phyloP scores from a whole-genome alignment of 2,888 invertebrate species.

The Pherbina coryleti region DNA sequence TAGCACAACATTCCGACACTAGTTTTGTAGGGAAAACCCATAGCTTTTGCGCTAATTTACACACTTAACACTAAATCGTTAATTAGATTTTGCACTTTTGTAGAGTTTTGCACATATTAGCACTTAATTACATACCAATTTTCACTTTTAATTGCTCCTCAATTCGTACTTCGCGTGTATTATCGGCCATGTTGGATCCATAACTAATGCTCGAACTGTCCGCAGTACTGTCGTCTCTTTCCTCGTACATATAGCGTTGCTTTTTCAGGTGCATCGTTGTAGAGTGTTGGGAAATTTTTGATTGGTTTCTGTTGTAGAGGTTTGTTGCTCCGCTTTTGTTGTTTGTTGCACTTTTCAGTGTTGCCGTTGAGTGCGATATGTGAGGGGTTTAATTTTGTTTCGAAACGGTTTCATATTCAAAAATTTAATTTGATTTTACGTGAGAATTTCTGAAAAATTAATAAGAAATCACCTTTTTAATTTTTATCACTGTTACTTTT shows the following conservation, averaged over 20 bases:
- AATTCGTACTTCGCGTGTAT: conserved; percentile 89
- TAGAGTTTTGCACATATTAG: conserved; percentile 50
- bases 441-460: too few relatives aligned
- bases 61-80: conserved; percentile 21
- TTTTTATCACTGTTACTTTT: background rate
- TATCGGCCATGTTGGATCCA: conserved; percentile 94
- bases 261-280: conserved; percentile 63
- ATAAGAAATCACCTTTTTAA: too few relatives aligned
- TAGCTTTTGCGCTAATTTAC: conserved; percentile 9
- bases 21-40: conserved; percentile 47
- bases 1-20: conserved; percentile 57
- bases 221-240: conserved; percentile 54
- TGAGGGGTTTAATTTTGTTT: background rate
- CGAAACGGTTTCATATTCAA: background rate
- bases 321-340: background rate
- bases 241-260: conserved; percentile 62
- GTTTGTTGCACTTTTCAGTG: conserved; percentile 42
- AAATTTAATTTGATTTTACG: too few relatives aligned
- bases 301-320: background rate
- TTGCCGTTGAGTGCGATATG: conserved; percentile 49
- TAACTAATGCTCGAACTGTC: conserved; percentile 71
- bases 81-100: conserved; percentile 40
- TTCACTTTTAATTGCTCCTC: conserved; percentile 94
- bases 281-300: conserved; percentile 48
- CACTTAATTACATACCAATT: conserved; percentile 81